Base-by-base conservation (phyloP, 2,113 vertebrate genomes). In the Pterocles orientalis region DNA sequence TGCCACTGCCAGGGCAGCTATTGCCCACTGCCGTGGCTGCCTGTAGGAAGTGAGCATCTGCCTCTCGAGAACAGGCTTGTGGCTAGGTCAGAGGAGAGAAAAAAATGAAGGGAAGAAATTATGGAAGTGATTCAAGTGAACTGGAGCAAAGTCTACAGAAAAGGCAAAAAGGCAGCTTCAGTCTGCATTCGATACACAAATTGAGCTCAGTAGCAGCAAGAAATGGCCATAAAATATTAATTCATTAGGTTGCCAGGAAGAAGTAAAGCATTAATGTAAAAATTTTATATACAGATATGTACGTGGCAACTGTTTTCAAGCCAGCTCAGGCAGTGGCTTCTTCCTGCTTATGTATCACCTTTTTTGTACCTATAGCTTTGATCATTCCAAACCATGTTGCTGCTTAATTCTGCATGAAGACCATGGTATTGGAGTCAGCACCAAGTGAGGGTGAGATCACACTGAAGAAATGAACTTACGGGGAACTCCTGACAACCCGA, bases 161-260 rank as follows among this genome's bases (percentile, higher is more conserved):
- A 90, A 91, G 70, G 65, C 65, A 94, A 80, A 86, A 86, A 89
- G 81, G 92, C 82, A 94, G 86, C 90, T 94, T 95, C 94, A 95
- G 76, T 87, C 84, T 96, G 91, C 86, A 92, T 96, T 80, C 90
- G 90, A 97, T 96, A 83, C 41, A 89, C 45, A 85, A 82, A 94
- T 24, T 86, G 88, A 96, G 81, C 70, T 95, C 77, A 39, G 82
- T 87, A 94, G 94, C 96, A 97, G 96, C 96, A 97, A 95, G 70
- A 95, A 90, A 94, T 66, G 86, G 92, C 86, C 91, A 72, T 73
- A 95, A 96, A 95, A 96, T 94, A 96, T 91, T 93, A 95, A 96
- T 86, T 85, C n/a, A 72, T 92, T 96, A 94, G 84, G 84, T 96
- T 96, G 95, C 69, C 97, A 95, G 92, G 75, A 95, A 91, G 64